phyloP scores from a whole-genome alignment of 2,113 vertebrate genomes.

The Prunella fulvescens region DNA sequence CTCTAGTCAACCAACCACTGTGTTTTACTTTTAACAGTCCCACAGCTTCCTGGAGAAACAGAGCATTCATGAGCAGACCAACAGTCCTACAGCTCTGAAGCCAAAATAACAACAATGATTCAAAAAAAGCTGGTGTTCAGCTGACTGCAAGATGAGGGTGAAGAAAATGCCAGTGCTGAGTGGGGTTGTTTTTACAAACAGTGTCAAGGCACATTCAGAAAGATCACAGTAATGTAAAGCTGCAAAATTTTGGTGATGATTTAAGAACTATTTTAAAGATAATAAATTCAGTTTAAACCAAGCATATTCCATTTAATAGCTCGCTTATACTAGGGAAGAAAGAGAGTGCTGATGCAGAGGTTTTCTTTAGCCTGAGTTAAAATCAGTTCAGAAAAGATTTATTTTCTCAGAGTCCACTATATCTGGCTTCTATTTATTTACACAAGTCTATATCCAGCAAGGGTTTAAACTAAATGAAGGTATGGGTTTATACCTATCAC shows the following conservation, averaged over 20 bases:
- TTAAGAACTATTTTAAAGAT: not conserved
- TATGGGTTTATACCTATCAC: not conserved
- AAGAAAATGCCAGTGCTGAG: not conserved
- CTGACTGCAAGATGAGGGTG: not conserved
- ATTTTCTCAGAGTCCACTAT: not conserved
- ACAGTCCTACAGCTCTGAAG: not conserved
- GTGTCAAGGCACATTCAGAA: not conserved
- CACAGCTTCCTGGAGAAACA: not conserved
- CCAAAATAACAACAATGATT: not conserved
- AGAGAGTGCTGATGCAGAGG: not conserved
- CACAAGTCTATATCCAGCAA: not conserved
- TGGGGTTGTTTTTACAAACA: not conserved
- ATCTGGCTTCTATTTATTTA: constrained; percentile 36
- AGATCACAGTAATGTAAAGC: not conserved
- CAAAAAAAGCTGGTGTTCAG: not conserved
- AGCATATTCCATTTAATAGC: not conserved
- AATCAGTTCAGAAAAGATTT: not conserved
- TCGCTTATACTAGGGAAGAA: not conserved
- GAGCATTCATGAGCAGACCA: not conserved
- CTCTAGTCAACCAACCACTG: not conserved
- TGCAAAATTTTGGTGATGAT: not conserved
- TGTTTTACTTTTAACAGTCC: not conserved
- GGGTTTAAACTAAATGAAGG: not conserved
- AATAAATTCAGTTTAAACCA: not conserved
- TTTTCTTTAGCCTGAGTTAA: not conserved